A percentile compares a stretch with the other conserved stretches of the same genome.
These are phyloP conservation scores for Notoglanidium macrostoma DNA, from an alignment of 2,797 vertebrate genomes.

Conservation along the genomic window DNA sequence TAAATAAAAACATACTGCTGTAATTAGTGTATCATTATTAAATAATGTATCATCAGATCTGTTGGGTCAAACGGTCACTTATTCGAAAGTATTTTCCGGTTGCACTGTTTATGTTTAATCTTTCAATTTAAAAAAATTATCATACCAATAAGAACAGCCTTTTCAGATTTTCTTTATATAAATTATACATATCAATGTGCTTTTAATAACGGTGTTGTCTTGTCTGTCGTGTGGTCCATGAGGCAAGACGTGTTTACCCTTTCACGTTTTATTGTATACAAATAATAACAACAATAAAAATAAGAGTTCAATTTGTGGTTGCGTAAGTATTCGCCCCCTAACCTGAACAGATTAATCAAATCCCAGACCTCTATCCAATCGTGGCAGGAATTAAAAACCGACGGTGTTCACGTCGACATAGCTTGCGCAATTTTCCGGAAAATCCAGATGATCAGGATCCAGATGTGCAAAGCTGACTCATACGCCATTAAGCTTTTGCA, in stretches of 20 bases:
- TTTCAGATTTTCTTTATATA: not conserved
- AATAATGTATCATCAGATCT: not conserved
- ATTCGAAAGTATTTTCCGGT: not conserved
- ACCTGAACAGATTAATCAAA: not conserved
- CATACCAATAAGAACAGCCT: not conserved
- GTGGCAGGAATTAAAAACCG: not conserved
- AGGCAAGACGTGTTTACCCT: not conserved
- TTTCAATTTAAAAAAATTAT: not conserved
- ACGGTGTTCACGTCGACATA: not conserved
- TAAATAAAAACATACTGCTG: not conserved
- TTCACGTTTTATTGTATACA: not conserved
- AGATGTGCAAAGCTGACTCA: not conserved
- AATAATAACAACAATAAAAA: too few species aligned
- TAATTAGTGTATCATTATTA: not conserved
- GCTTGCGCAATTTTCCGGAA: not conserved
- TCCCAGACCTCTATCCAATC: not conserved
- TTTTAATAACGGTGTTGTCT: not conserved
- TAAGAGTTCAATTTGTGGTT: not conserved
- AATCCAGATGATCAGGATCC: not conserved
- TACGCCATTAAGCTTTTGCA: not conserved
- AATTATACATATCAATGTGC: not conserved
- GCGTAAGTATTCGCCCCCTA: not conserved
- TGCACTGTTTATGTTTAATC: not conserved
- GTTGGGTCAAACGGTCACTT: not conserved
- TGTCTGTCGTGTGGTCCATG: not conserved